phyloP scores from a whole-genome alignment of 2,797 vertebrate species.

The Crax fasciolata region DNA sequence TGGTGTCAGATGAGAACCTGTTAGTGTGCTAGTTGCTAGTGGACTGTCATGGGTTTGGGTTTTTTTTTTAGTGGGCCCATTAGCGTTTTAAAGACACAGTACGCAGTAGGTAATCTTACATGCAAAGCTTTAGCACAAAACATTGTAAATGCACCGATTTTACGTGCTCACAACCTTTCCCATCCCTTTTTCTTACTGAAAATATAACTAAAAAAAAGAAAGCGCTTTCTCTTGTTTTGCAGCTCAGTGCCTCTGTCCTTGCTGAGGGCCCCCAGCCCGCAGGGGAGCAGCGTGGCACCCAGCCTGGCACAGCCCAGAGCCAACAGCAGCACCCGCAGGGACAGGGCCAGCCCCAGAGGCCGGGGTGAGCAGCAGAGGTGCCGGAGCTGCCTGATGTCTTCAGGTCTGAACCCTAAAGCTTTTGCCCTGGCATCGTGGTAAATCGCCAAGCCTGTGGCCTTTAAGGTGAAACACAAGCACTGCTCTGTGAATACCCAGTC shows the following conservation, averaged over 20 bases:
- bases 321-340: neutral
- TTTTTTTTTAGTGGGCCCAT: constrained; percentile 79
- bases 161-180: neutral
- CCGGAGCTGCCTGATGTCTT: neutral
- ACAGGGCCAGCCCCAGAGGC: neutral
- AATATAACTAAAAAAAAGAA: neutral
- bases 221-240: neutral
- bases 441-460: neutral
- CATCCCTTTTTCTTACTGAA: neutral
- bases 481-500: neutral
- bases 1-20: constrained; percentile 93
- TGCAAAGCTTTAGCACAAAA: constrained; percentile 37
- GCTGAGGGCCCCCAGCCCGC: fast-evolving
- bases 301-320: neutral
- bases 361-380: too few species aligned
- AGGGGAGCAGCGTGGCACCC: fast-evolving
- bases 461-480: neutral
- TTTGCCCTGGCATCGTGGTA: neutral
- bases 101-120: constrained; percentile 14
- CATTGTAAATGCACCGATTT: neutral
- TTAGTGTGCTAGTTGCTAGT: constrained; percentile 90
- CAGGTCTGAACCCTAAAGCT: neutral
- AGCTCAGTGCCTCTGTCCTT: neutral
- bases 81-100: constrained; percentile 83
- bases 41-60: constrained; percentile 84